Evolutionary conservation across 2,888 invertebrate species (phyloP).

Genomic region (Diaperis boleti): DNA sequence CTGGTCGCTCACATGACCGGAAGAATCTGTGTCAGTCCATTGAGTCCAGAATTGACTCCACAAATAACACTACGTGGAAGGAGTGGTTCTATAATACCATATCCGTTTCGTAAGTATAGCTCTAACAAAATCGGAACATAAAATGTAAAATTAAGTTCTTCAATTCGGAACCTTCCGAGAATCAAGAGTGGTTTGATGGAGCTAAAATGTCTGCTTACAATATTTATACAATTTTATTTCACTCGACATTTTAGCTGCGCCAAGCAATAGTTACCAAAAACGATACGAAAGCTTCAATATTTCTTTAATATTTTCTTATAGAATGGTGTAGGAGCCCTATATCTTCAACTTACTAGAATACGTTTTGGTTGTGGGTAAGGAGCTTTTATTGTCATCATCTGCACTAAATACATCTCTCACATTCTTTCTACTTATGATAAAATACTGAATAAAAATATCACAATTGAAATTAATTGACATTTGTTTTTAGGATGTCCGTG

Average conservation of each 20-base stretch:
- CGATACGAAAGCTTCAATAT: not conserved
- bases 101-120: conserved; percentile 85
- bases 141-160: not conserved
- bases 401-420: too few relatives aligned
- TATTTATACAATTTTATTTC: conserved; percentile 1
- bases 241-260: not conserved
- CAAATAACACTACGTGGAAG: conserved; percentile 82
- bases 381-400: conserved; percentile 9
- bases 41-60: conserved; percentile 85
- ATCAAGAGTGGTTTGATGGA: not conserved
- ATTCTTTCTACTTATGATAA: not conserved
- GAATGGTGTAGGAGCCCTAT: conserved; percentile 54
- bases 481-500: conserved; percentile 86
- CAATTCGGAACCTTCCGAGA: not conserved
- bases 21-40: conserved; percentile 85
- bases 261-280: not conserved
- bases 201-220: not conserved
- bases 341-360: conserved; percentile 33
- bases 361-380: conserved; percentile 34
- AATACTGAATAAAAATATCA: not conserved
- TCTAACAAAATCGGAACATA: not conserved
- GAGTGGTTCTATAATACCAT: conserved; percentile 91
- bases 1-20: conserved; percentile 88
- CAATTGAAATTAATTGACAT: not conserved
- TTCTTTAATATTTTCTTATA: conserved; percentile 48